Conservation (phyloP, 2,797 vertebrate species). For the Labeo calbasu region DNA sequence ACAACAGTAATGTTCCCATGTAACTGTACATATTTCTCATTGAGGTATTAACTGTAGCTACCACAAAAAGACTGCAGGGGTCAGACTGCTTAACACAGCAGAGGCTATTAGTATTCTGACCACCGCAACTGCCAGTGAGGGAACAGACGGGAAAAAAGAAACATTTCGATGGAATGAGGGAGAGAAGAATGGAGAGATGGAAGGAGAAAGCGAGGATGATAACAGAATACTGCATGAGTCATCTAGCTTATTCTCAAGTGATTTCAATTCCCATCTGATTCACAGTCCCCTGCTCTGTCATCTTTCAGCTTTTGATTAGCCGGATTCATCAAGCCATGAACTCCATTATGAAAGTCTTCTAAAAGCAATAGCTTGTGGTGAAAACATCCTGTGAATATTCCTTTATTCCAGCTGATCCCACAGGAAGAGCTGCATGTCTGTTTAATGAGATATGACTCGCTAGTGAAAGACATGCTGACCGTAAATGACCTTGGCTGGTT, state of each 20-base stretch:
- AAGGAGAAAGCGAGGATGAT: not conserved
- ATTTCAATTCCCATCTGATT: constrained; percentile 13
- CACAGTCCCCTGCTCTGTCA: constrained; percentile 13
- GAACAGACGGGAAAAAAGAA: not conserved
- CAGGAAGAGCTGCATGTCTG: not conserved
- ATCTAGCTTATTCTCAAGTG: constrained; percentile 8
- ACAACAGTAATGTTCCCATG: not conserved
- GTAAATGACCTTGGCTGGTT: not conserved
- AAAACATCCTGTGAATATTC: not conserved
- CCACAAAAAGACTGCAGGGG: constrained; percentile 8
- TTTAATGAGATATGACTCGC: not conserved
- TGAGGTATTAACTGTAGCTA: not conserved
- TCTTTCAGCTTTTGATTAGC: constrained; percentile 9
- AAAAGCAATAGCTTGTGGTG: not conserved
- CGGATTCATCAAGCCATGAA: constrained; percentile 1
- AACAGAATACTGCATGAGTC: constrained; percentile 26
- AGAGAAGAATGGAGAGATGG: constrained; percentile 17
- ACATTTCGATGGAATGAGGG: not conserved
- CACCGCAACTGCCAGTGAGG: constrained; percentile 22
- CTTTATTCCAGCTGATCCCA: not conserved
- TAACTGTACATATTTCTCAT: constrained; percentile 3
- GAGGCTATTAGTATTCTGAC: constrained; percentile 42
- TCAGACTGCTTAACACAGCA: constrained; percentile 1
- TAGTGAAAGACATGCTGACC: not conserved
- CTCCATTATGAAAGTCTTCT: not conserved